These are phyloP conservation scores for Brotula barbata DNA, from an alignment of 2,797 vertebrate species.

Conservation along the genomic window DNA sequence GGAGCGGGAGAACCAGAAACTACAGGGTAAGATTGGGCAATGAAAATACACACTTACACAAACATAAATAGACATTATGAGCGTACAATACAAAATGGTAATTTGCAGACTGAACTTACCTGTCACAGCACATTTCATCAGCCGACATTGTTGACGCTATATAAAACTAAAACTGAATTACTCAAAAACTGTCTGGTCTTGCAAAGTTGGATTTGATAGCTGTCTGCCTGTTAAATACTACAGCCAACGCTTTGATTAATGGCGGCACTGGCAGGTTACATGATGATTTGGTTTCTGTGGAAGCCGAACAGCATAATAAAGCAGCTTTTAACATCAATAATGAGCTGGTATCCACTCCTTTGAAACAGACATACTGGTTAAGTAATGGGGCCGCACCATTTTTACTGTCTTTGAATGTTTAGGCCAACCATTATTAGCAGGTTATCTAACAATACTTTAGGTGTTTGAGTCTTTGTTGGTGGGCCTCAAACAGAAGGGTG, in stretches of 20 bases:
- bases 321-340: slow-evolving; percentile 9
- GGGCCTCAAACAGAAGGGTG: slow-evolving; percentile 12
- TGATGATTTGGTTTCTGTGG: slow-evolving; percentile 6
- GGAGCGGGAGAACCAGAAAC: slow-evolving; percentile 96
- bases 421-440: neutral
- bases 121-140: neutral
- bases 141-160: too few relatives aligned
- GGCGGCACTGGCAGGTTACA: neutral
- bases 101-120: too few relatives aligned
- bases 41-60: neutral
- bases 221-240: neutral
- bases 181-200: too few relatives aligned
- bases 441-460: slow-evolving; percentile 8
- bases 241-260: neutral
- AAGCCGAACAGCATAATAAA: slow-evolving; percentile 3
- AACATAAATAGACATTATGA: too few relatives aligned
- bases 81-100: too few relatives aligned
- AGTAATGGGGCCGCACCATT: neutral
- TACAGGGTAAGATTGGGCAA: slow-evolving; percentile 83
- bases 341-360: neutral
- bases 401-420: neutral
- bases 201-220: neutral
- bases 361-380: slow-evolving; percentile 3
- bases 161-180: too few relatives aligned
- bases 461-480: neutral